Conservation (phyloP, 1,140 invertebrate genomes). For the Spodoptera frugiperda region DNA sequence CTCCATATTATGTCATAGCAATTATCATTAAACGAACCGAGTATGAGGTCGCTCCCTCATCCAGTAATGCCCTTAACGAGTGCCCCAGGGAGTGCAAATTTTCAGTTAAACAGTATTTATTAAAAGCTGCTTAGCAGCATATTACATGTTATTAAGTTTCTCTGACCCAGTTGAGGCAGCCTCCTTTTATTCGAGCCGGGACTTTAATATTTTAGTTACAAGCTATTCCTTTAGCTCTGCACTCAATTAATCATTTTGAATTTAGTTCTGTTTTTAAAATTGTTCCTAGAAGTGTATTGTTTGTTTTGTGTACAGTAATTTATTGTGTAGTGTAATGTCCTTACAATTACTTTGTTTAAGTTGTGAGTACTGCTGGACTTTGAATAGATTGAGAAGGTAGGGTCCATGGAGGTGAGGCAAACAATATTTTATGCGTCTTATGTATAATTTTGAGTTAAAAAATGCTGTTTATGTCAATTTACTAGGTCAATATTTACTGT, state of each 20-base stretch:
- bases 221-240: conserved; percentile 12
- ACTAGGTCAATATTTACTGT: too few relatives aligned
- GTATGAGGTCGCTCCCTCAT: neutral
- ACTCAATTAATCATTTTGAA: conserved; percentile 31
- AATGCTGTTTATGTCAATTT: too few relatives aligned
- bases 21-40: neutral
- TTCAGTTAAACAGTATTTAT: conserved; percentile 27
- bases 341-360: too few relatives aligned
- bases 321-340: too few relatives aligned
- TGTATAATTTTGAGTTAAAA: too few relatives aligned
- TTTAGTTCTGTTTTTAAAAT: conserved; percentile 15
- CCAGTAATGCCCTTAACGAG: neutral
- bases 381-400: too few relatives aligned
- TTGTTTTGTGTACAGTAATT: too few relatives aligned
- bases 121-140: conserved; percentile 24
- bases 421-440: too few relatives aligned
- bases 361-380: too few relatives aligned
- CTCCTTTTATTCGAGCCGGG: conserved; percentile 14
- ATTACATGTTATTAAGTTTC: conserved; percentile 28
- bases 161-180: conserved; percentile 18
- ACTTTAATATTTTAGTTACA: conserved; percentile 40
- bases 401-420: too few relatives aligned
- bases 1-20: neutral
- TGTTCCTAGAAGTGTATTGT: neutral
- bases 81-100: conserved; percentile 1